These are phyloP conservation scores for Cirrhinus mrigala DNA, from an alignment of 2,797 vertebrate genomes.

Conservation along the genomic window DNA sequence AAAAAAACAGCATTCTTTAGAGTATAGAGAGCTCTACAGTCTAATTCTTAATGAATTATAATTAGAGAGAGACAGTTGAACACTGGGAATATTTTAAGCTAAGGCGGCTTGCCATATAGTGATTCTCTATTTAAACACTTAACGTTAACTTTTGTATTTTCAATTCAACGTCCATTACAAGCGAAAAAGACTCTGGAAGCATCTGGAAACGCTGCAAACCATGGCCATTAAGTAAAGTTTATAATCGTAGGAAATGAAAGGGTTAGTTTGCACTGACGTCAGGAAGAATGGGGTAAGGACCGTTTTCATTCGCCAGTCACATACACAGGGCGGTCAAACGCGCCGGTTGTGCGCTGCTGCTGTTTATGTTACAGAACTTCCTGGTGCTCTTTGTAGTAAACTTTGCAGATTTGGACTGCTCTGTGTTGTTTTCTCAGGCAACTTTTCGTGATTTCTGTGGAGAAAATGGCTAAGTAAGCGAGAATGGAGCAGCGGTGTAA, in stretches of 20 bases:
- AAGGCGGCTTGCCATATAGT: too few species aligned
- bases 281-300: conserved; percentile 35
- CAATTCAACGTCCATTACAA: not conserved
- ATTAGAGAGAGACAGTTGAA: too few species aligned
- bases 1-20: too few species aligned
- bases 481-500: not conserved
- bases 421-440: not conserved
- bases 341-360: conserved; percentile 8
- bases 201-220: not conserved
- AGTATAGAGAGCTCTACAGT: too few species aligned
- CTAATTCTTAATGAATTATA: too few species aligned
- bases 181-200: not conserved
- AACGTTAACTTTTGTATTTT: not conserved
- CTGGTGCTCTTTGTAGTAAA: not conserved
- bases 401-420: not conserved
- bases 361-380: not conserved
- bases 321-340: not conserved
- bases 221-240: not conserved
- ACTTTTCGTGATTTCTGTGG: not conserved
- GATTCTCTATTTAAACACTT: not conserved
- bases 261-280: conserved; percentile 58
- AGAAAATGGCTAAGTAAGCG: not conserved
- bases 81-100: too few species aligned
- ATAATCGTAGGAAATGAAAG: conserved; percentile 48
- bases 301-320: conserved; percentile 17